Evolutionary conservation across 2,113 vertebrate genomes (phyloP), one percentile per base, ranked within the genome.

Genomic region (Coryphaenoides rupestris): DNA sequence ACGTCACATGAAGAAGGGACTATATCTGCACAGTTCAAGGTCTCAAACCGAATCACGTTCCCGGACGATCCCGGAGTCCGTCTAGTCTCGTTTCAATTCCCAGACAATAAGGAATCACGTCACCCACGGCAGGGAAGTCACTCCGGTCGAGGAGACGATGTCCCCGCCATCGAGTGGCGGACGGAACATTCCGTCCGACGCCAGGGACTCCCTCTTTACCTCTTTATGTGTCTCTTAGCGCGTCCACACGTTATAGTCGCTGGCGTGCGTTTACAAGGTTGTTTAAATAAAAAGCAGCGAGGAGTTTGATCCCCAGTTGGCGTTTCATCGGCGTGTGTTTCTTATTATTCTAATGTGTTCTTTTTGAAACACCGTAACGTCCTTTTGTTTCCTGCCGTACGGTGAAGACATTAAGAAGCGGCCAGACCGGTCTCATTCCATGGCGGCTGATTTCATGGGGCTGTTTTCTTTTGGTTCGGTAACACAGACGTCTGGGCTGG

Each of bases 381-480:
- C 9, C 24, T 63, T 80, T 77, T 73, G 66, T 78, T 86, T 72
- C 74, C 47, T 5, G 9, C 47, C 9, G 55, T 71, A 77, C 73
- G 84, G 73, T 75, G 54, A 71, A 76, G 68, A 77, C 50, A 66
- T 77, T 72, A 73, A 73, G 57, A 69, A 58, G 67, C 63, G 54
- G n/a, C 47, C 68, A 2, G 21, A 69, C 76, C 66, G 73, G 61
- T 49, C 61, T 69, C 70, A 83, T 85, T 79, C 80, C 60, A 80
- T 6, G 28, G 75, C 49, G 66, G 74, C 63, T 69, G 75, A 86
- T 64, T 84, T 86, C 73, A 76, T 68, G 58, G 59, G 83, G 10
- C 46, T 47, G 6, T 78, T 78, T 80, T 55, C 59, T 57, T 63
- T 74, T 73, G 60, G 55, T 83, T 84, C 72, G 17, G 19, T 19